Percentiles rank a stretch among this genome's conserved stretches.
Evolutionary conservation across 2,113 vertebrate species (phyloP).

Genomic region (Helogale parvula): DNA sequence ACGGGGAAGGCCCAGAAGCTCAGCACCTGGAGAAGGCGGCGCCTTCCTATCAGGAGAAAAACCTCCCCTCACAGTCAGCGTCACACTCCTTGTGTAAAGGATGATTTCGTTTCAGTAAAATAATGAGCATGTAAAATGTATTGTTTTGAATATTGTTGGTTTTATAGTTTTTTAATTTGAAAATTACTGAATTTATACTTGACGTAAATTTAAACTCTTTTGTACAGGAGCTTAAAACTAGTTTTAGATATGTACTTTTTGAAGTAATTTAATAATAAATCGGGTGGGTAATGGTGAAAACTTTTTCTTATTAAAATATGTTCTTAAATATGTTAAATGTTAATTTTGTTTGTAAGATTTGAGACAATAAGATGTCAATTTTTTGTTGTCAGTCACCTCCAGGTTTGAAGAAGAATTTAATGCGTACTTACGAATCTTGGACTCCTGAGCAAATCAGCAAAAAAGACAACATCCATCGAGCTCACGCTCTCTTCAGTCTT

Average conservation of each 20-base stretch:
- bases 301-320: not conserved
- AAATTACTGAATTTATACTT: conserved; percentile 2
- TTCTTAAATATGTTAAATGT: conserved; percentile 3
- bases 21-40: not conserved
- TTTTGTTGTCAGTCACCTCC: conserved; percentile 91
- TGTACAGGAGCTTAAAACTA: not conserved
- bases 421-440: conserved; percentile 98
- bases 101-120: not conserved
- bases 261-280: conserved; percentile 7
- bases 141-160: not conserved
- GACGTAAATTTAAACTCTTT: not conserved
- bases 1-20: not conserved
- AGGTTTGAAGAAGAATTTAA: conserved; percentile 97
- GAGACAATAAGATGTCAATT: not conserved
- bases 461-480: conserved; percentile 89
- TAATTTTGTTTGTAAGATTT: not conserved
- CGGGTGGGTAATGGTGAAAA: conserved; percentile 8
- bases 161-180: not conserved
- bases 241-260: not conserved
- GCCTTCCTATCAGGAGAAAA: not conserved
- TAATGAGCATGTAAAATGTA: not conserved
- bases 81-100: not conserved
- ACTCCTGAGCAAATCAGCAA: conserved; percentile 94
- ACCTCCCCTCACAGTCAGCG: not conserved
- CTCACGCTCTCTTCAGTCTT: conserved; percentile 95